Evolutionary conservation across 1,140 invertebrate genomes (phyloP).

Genomic region (Tribolium madens): DNA sequence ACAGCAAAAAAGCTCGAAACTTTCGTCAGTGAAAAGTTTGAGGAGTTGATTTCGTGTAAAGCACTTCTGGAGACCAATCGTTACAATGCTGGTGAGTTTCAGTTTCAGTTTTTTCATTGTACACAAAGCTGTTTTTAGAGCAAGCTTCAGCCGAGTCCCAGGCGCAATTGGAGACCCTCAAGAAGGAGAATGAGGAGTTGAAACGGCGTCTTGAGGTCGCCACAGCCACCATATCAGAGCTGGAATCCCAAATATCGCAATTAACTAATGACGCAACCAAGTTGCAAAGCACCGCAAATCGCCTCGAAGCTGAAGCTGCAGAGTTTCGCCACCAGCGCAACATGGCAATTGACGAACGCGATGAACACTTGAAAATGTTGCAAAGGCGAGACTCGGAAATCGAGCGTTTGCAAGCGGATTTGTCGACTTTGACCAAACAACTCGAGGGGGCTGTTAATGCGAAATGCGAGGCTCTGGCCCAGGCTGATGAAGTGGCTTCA

Average conservation of each 20-base stretch:
- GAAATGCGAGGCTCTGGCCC: conserved; percentile 86
- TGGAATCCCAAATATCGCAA: conserved; percentile 73
- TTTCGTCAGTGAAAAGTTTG: conserved; percentile 74
- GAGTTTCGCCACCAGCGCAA: conserved; percentile 73
- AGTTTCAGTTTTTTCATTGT: conserved; percentile 38
- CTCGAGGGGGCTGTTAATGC: conserved; percentile 76
- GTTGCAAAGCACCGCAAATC: conserved; percentile 71
- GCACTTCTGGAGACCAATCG: conserved; percentile 75
- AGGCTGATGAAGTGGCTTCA: conserved; percentile 83
- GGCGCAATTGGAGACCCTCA: conserved; percentile 70
- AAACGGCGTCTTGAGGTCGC: conserved; percentile 73
- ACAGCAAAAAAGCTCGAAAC: conserved; percentile 72
- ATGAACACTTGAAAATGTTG: conserved; percentile 76
- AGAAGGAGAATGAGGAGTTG: conserved; percentile 73
- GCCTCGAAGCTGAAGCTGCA: conserved; percentile 69
- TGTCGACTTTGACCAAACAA: conserved; percentile 74
- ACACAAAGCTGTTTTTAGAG: conserved; percentile 67
- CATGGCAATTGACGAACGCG: conserved; percentile 77
- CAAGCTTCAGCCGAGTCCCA: conserved; percentile 71
- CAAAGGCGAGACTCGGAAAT: conserved; percentile 78
- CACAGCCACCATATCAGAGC: conserved; percentile 72
- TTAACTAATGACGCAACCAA: conserved; percentile 73
- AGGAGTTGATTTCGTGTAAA: conserved; percentile 78
- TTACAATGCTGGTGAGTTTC: conserved; percentile 71
- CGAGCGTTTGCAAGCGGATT: conserved; percentile 75